Evolutionary conservation across 2,888 invertebrate genomes (phyloP), one percentile per base, ranked within the genome.

Genomic region (Merodon equestris): DNA sequence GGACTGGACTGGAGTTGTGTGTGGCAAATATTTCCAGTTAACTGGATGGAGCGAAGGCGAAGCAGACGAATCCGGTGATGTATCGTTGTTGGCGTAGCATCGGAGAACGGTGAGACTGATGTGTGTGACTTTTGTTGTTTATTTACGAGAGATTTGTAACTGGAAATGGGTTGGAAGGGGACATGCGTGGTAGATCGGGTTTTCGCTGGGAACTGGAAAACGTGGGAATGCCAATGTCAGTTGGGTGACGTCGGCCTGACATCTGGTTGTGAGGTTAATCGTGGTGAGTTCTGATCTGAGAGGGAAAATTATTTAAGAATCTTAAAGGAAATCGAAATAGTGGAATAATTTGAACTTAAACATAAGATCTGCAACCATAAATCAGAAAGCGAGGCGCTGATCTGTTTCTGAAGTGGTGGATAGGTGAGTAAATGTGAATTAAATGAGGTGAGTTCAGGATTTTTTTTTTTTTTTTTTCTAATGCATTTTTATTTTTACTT

Each of bases 1-100:
- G 54, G 54, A 74, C 74, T 67, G 50, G 66, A 71, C 56, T 73
- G 72, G 74, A 79, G 74, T 63, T 73, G 54, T 77, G 44, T 72
- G 67, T 36, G 70, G 48, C 48, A 70, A 44, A 42, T 12, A 4
- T 27, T 77, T 79, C 77, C 77, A 79, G 77, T 56, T 38, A 7
- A 56, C 72, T 67, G 58, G 68, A 73, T 67, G 56, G 50, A 68
- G 58, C 18, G 19, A 15, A 64, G 44, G 57, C 71, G 50, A 63
- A 51, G 38, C 44, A 27, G 34, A 27, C 27, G 7, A 7, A 27
- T 27, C 7, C 27, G 27, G 2, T 27, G 27, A 57, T n/a, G n/a
- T 27, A 27, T 47, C 7, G n/a, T 61, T 67, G 34, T 79, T 58
- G 77, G 2, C 3, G 27, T 27, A 27, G 27, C 27, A 7, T 79